Conservation (phyloP, 2,113 vertebrate species). For the Romanogobio albipinnatus region DNA sequence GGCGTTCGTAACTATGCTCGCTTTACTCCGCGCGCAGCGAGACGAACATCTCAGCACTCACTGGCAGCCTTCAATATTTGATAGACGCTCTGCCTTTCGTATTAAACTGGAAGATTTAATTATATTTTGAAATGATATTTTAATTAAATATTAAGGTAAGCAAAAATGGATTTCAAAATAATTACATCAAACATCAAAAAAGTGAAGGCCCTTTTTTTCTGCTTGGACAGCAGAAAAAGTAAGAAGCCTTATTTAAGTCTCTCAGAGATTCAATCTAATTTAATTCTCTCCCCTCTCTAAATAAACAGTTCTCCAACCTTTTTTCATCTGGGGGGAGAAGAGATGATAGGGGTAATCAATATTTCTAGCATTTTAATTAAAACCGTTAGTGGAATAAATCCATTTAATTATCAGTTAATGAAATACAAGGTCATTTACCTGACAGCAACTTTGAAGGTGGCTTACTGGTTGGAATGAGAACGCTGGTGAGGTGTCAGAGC, state of each 20-base stretch:
- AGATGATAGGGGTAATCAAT: slow-evolving; percentile 99
- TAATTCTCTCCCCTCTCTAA: slow-evolving; percentile 91
- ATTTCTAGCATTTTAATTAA: slow-evolving; percentile 99
- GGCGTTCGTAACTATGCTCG: background rate
- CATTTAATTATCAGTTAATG: slow-evolving; percentile 99
- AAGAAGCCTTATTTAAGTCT: slow-evolving; percentile 86
- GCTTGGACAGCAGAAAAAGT: slow-evolving; percentile 92
- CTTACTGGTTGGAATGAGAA: slow-evolving; percentile 89
- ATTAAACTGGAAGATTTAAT: slow-evolving; percentile 91
- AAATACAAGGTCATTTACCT: slow-evolving; percentile 99
- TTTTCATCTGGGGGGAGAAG: slow-evolving; percentile 92
- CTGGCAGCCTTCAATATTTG: slow-evolving; percentile 65
- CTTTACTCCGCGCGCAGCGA: slow-evolving; percentile 39
- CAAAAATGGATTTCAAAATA: slow-evolving; percentile 98
- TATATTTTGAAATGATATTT: slow-evolving; percentile 98
- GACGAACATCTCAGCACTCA: slow-evolving; percentile 23
- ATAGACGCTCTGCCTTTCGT: slow-evolving; percentile 82
- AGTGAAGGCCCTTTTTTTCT: slow-evolving; percentile 80
- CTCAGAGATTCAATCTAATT: slow-evolving; percentile 90
- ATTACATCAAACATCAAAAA: slow-evolving; percentile 91
- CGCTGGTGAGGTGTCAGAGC: slow-evolving; percentile 86
- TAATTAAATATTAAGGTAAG: slow-evolving; percentile 98
- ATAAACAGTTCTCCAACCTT: slow-evolving; percentile 95
- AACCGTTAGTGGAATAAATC: slow-evolving; percentile 99
- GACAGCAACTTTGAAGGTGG: slow-evolving; percentile 94